Conservation (phyloP, 1,140 invertebrate species). For the Tetragonula clypearis region DNA sequence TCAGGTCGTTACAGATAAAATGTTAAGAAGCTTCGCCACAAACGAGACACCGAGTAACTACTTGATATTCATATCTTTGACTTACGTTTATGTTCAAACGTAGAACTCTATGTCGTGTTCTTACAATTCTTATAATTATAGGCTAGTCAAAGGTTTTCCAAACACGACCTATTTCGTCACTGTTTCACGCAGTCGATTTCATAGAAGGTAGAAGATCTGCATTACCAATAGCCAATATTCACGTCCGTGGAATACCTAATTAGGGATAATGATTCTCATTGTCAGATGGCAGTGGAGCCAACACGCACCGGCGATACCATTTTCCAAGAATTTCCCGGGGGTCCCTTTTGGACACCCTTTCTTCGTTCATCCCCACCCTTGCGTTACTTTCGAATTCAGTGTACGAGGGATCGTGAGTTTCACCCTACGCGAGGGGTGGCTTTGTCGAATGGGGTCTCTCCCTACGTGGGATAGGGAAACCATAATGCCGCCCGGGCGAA, state of each 20-base stretch:
- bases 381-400: constrained; percentile 43
- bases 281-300: constrained; percentile 22
- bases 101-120: no score
- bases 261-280: not conserved
- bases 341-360: constrained; percentile 6
- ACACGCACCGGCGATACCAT: constrained; percentile 11
- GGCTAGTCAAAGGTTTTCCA: no score
- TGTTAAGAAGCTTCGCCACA: no score
- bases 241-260: no score
- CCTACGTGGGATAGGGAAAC: constrained; percentile 44
- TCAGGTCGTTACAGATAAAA: no score
- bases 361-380: not conserved
- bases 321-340: constrained; percentile 58
- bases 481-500: constrained; percentile 43
- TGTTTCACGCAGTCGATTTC: no score
- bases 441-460: constrained; percentile 52
- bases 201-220: not conserved
- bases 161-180: no score
- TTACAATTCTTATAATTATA: no score
- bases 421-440: constrained; percentile 53
- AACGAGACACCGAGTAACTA: no score
- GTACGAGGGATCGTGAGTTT: constrained; percentile 46
- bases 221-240: not conserved
- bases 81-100: no score
- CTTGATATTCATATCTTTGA: no score